These are phyloP conservation scores for Crypturellus tataupa DNA, from an alignment of 2,797 vertebrate species.

Conservation along the genomic window DNA sequence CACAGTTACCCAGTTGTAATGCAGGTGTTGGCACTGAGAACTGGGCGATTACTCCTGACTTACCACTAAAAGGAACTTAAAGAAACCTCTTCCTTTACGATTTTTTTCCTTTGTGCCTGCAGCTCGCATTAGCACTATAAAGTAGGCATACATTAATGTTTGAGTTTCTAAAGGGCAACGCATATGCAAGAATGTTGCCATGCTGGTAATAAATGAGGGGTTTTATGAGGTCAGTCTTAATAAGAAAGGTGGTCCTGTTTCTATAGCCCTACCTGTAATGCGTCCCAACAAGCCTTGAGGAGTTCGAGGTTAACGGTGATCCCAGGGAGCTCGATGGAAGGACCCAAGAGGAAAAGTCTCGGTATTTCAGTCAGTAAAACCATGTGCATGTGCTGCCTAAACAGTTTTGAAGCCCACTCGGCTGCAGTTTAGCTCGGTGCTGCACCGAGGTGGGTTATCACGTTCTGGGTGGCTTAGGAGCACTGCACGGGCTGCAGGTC, in stretches of 20 bases:
- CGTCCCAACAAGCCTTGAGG: slow-evolving; percentile 36
- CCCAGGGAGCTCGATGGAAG: slow-evolving; percentile 48
- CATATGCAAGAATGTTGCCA: slow-evolving; percentile 37
- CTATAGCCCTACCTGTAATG: slow-evolving; percentile 40
- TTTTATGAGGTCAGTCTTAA: slow-evolving; percentile 64
- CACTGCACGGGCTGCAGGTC: background rate
- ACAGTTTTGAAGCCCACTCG: slow-evolving; percentile 42
- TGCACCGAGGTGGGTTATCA: slow-evolving; percentile 16
- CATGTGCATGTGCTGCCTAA: slow-evolving; percentile 23
- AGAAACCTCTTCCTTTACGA: slow-evolving; percentile 61
- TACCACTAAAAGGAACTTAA: slow-evolving; percentile 60
- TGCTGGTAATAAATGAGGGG: slow-evolving; percentile 33
- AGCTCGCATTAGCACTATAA: slow-evolving; percentile 54
- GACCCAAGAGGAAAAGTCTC: slow-evolving; percentile 14
- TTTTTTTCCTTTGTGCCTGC: slow-evolving; percentile 53
- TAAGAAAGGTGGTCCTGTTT: slow-evolving; percentile 62
- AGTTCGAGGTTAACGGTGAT: slow-evolving; percentile 45
- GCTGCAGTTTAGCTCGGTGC: slow-evolving; percentile 8
- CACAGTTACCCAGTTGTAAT: slow-evolving; percentile 36
- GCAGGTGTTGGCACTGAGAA: background rate
- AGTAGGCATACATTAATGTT: slow-evolving; percentile 36
- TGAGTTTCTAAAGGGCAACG: slow-evolving; percentile 62
- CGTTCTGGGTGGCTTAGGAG: background rate
- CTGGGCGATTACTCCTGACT: slow-evolving; percentile 44
- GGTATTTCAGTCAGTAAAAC: slow-evolving; percentile 62